Evolutionary conservation across 2,797 vertebrate genomes (phyloP).

Genomic region (Rousettus madagascariensis): DNA sequence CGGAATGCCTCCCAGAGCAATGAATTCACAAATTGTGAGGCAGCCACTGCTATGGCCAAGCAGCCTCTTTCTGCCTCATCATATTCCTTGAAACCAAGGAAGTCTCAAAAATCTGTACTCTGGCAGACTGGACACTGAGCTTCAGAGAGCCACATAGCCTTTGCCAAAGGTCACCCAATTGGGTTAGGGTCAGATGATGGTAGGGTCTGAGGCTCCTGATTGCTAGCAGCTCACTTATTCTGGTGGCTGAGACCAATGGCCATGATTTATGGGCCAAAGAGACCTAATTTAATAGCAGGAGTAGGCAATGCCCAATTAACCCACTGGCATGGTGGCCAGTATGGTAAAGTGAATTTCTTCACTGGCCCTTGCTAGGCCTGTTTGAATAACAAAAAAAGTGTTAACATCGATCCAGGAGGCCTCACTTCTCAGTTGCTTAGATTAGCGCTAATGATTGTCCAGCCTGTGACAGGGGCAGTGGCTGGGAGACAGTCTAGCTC

Average conservation of each 20-base stretch:
- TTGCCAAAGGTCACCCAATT: neutral
- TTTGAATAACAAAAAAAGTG: neutral
- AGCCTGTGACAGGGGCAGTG: neutral
- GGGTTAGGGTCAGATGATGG: neutral
- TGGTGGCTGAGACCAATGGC: neutral
- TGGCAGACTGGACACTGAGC: neutral
- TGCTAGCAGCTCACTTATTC: neutral
- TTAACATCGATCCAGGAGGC: neutral
- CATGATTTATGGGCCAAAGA: constrained; percentile 25
- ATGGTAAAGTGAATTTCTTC: constrained; percentile 42
- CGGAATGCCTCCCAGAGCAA: neutral
- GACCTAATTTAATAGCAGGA: constrained; percentile 16
- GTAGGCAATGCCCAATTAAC: neutral
- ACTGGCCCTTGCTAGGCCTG: neutral
- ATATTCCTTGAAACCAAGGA: neutral
- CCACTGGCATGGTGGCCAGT: neutral
- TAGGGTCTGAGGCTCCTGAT: neutral
- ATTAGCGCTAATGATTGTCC: neutral
- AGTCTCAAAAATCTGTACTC: neutral
- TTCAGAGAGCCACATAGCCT: neutral
- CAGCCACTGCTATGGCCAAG: neutral
- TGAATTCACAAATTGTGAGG: neutral
- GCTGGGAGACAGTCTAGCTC: neutral
- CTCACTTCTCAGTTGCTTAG: neutral
- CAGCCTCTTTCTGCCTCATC: neutral